phyloP scores from a whole-genome alignment of 2,113 vertebrate species.

The Urocolius indicus region DNA sequence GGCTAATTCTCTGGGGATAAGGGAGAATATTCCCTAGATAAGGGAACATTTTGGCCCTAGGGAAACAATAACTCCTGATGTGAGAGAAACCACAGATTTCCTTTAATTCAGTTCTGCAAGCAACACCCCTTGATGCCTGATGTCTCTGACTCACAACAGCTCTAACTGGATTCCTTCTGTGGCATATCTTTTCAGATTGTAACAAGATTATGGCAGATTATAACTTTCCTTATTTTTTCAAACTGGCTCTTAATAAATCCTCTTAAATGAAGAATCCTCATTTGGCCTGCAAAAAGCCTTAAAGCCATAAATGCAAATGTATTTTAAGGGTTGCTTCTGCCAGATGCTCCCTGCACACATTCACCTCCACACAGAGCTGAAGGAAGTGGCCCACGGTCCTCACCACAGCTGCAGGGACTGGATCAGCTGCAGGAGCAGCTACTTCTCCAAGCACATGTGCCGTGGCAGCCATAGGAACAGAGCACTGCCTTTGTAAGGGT shows the following conservation, averaged over 20 bases:
- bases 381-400: neutral
- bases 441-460: fast-evolving
- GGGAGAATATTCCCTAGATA: neutral
- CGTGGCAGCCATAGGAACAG: fast-evolving
- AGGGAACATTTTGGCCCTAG: neutral
- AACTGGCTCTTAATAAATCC: slow-evolving; percentile 23
- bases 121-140: neutral
- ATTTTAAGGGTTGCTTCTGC: neutral
- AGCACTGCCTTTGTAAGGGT: neutral
- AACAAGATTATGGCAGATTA: slow-evolving; percentile 37
- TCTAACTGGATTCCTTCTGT: neutral
- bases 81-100: neutral
- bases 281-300: slow-evolving; percentile 1
- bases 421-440: neutral
- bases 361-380: neutral
- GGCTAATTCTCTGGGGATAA: neutral
- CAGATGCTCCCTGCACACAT: neutral
- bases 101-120: neutral
- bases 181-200: neutral
- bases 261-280: slow-evolving; percentile 12
- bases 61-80: neutral
- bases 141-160: neutral
- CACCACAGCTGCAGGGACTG: neutral
- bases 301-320: neutral
- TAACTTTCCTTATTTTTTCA: neutral